Evolutionary conservation across 2,888 invertebrate species (phyloP), one percentile per base, ranked within the genome.

Genomic region (Troides helena): DNA sequence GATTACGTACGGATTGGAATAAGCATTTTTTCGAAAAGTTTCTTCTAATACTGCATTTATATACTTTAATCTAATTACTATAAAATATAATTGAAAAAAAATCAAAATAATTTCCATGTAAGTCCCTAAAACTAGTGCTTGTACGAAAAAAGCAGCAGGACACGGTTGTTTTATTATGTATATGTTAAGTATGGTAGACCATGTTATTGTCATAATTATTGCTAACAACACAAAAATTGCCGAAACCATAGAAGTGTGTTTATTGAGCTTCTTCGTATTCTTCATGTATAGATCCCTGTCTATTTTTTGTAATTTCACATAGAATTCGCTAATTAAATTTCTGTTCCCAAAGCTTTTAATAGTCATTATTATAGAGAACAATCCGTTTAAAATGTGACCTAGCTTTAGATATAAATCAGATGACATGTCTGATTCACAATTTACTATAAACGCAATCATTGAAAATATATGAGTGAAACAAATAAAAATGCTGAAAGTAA

Each of bases 231-330:
- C 72, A 58, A 69, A 46, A 30, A 61, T 12, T n/a, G 39, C 43
- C 0, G 78, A 76, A 1, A 73, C 3, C 1, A 67, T 70, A 21
- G 72, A 73, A n/a, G 81, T 72, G 10, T 72, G 72, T 46, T 75
- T 74, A 72, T 88, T 88, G 0, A 72, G 43, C 39, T 64, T 68
- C 64, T 72, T 78, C n/a, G 72, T 66, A 64, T 80, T 74, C 6
- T 73, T 77, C 72, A 82, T 80, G 64, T 80, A 78, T 2, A 89
- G 65, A 30, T 71, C 72, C 14, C 84, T 78, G 68, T 89, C 87
- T 43, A 88, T 78, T 75, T 78, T 87, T 72, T 89, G 89, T 46
- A 89, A 72, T 66, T 87, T 88, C 0, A 89, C 86, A 68, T 83
- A 88, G 8, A 89, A 73, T 71, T 83, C 79, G 63, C 83, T 80